These are phyloP conservation scores for Melozone crissalis DNA, from an alignment of 2,113 vertebrate genomes.

Conservation along the genomic window DNA sequence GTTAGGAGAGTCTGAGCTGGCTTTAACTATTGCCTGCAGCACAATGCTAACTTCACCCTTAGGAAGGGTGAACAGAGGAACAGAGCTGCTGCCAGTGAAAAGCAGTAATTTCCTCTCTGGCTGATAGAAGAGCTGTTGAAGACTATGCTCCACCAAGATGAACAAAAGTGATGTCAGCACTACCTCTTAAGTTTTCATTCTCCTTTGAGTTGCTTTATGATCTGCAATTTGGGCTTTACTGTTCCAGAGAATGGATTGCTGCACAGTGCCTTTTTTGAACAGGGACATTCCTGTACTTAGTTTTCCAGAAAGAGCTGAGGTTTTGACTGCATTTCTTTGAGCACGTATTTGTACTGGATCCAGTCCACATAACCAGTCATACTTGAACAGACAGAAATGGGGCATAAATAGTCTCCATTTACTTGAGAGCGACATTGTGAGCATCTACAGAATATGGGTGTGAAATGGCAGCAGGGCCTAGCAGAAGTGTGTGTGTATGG, in stretches of 20 bases:
- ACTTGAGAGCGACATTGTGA: not conserved
- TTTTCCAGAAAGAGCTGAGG: not conserved
- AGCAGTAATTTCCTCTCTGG: not conserved
- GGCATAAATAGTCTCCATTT: not conserved
- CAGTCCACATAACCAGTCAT: not conserved
- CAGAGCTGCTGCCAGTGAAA: not conserved
- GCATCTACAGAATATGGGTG: not conserved
- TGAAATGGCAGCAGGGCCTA: not conserved
- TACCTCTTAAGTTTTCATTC: not conserved
- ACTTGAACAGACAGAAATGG: not conserved
- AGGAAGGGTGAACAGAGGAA: not conserved
- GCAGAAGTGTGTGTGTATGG: not conserved
- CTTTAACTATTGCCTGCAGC: not conserved
- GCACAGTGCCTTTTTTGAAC: not conserved
- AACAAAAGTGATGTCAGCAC: not conserved
- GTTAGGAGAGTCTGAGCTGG: not conserved
- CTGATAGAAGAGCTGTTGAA: not conserved
- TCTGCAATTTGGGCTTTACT: not conserved
- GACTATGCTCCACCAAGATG: not conserved
- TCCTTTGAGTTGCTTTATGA: not conserved
- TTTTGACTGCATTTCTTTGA: not conserved
- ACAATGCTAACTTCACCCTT: not conserved
- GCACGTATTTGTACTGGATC: not conserved
- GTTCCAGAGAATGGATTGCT: not conserved
- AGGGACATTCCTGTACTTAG: not conserved